Conservation (phyloP, 2,888 invertebrate genomes). For the Bursaphelenchus okinawaensis region DNA sequence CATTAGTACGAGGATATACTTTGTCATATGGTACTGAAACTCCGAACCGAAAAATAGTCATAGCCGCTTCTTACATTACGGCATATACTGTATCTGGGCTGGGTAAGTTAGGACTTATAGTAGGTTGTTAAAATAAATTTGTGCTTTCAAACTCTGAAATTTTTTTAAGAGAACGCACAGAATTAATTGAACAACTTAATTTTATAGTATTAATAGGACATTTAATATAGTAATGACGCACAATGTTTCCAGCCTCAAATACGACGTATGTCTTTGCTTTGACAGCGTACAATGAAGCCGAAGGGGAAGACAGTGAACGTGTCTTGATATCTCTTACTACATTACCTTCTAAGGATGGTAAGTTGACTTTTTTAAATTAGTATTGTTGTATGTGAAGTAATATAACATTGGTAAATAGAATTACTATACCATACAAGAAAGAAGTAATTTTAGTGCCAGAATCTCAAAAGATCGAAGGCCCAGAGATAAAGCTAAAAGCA, state of each 20-base stretch:
- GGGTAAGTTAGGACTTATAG: conserved; percentile 26
- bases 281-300: conserved; percentile 55
- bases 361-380: too few species aligned
- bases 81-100: conserved; percentile 46
- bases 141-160: too few species aligned
- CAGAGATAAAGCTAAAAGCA: conserved; percentile 33
- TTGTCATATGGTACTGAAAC: conserved; percentile 52
- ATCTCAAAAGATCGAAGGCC: conserved; percentile 33
- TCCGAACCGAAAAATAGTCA: conserved; percentile 43
- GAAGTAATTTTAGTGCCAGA: neutral
- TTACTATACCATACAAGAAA: too few species aligned
- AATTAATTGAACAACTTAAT: too few species aligned
- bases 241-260: conserved; percentile 22
- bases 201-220: too few species aligned
- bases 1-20: conserved; percentile 54
- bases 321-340: conserved; percentile 6
- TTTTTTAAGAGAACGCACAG: too few species aligned
- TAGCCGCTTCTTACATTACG: conserved; percentile 49
- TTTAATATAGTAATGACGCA: neutral
- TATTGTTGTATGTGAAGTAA: too few species aligned
- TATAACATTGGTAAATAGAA: too few species aligned
- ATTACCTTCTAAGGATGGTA: neutral
- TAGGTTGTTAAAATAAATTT: too few species aligned
- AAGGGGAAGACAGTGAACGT: conserved; percentile 51
- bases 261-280: conserved; percentile 54